Conservation (phyloP, 2,888 invertebrate genomes). For the Coenonympha glycerion region DNA sequence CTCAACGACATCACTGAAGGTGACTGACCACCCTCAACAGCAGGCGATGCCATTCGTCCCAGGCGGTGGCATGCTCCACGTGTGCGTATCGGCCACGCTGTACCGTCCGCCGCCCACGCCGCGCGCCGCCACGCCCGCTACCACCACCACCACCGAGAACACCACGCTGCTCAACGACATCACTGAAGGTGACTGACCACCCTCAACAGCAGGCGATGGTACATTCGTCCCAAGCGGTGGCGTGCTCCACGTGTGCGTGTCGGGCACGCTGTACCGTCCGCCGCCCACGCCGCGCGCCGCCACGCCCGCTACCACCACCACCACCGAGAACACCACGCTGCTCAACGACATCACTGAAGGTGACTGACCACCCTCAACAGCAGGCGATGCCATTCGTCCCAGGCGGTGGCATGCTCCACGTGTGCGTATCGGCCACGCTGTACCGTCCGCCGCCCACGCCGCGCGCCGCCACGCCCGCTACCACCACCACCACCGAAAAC, state of each 20-base stretch:
- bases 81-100: slow-evolving; percentile 82
- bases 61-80: slow-evolving; percentile 84
- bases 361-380: slow-evolving; percentile 23
- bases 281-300: slow-evolving; percentile 59
- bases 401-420: slow-evolving; percentile 84
- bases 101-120: slow-evolving; percentile 79
- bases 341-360: slow-evolving; percentile 60
- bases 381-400: too few relatives aligned
- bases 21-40: slow-evolving; percentile 23
- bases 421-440: slow-evolving; percentile 82
- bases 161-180: slow-evolving; percentile 54
- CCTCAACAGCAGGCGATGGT: neutral
- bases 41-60: too few relatives aligned
- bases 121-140: slow-evolving; percentile 37
- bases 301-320: slow-evolving; percentile 51
- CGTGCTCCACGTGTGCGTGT: slow-evolving; percentile 84
- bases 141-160: slow-evolving; percentile 59
- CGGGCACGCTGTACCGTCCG: slow-evolving; percentile 81
- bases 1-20: slow-evolving; percentile 60
- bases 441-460: slow-evolving; percentile 79
- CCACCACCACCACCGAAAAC: slow-evolving; percentile 59
- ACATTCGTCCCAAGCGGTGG: too few relatives aligned
- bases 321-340: slow-evolving; percentile 55
- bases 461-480: slow-evolving; percentile 37
- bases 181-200: slow-evolving; percentile 23